phyloP scores from a whole-genome alignment of 2,888 invertebrate species.

The Strigamia transsilvanica region DNA sequence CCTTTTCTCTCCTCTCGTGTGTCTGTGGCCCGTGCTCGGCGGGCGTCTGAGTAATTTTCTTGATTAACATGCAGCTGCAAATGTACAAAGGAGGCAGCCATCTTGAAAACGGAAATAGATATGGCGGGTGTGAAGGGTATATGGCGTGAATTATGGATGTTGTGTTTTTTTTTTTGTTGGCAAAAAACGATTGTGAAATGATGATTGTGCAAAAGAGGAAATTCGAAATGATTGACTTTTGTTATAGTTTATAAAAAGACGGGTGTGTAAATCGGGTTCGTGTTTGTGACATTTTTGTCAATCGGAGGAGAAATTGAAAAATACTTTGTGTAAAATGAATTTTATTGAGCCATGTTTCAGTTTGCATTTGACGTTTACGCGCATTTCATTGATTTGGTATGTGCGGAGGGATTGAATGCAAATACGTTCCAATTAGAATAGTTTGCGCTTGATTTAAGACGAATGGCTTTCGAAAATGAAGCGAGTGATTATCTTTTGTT shows the following conservation, averaged over 20 bases:
- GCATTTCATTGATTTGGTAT: conserved; percentile 32
- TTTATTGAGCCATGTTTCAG: conserved; percentile 47
- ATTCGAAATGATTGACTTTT: conserved; percentile 3
- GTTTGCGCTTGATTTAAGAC: conserved; percentile 25
- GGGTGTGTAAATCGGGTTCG: conserved; percentile 16
- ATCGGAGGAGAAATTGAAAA: conserved; percentile 35
- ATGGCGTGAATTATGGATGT: conserved; percentile 32
- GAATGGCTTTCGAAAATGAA: not conserved
- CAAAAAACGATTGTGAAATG: not conserved
- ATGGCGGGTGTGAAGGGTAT: not conserved
- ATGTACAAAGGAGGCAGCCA: conserved; percentile 46
- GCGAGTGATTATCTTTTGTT: conserved; percentile 23
- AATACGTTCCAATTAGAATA: conserved; percentile 15
- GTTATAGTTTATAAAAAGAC: not conserved
- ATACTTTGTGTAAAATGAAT: conserved; percentile 39
- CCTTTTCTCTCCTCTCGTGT: not conserved
- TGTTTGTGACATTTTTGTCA: conserved; percentile 34
- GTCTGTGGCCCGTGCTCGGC: conserved; percentile 11
- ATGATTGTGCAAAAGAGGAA: conserved; percentile 15
- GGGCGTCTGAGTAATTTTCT: conserved; percentile 49
- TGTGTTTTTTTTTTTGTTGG: not conserved
- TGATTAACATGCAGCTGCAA: conserved; percentile 48
- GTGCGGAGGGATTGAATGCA: conserved; percentile 29
- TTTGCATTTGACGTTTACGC: conserved; percentile 45
- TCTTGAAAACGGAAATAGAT: conserved; percentile 44